phyloP scores from a whole-genome alignment of 2,113 vertebrate species.

The Anser cygnoides region DNA sequence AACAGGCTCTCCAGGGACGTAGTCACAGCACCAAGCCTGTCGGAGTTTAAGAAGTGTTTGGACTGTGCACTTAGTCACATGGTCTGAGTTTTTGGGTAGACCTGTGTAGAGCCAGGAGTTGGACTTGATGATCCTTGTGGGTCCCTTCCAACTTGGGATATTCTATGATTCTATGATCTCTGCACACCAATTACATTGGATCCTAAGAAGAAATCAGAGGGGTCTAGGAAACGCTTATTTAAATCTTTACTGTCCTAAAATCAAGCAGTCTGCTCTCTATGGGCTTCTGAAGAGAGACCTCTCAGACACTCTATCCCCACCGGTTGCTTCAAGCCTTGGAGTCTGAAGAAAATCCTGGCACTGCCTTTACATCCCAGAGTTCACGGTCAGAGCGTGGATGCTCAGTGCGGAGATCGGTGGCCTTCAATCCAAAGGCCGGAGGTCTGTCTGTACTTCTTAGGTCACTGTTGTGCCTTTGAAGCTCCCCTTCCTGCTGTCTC shows the following conservation, averaged over 20 bases:
- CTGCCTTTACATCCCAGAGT: background rate
- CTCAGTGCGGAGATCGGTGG: background rate
- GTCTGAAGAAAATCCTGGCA: background rate
- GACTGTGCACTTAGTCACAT: too few species aligned
- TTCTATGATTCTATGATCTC: background rate
- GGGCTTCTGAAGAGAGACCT: background rate
- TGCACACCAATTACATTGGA: background rate
- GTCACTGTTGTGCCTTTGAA: background rate
- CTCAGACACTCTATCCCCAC: background rate
- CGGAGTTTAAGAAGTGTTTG: too few species aligned
- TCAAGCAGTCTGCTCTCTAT: rapidly evolving
- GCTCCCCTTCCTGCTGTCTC: background rate
- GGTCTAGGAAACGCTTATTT: rapidly evolving
- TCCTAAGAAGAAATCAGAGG: background rate
- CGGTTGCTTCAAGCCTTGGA: background rate
- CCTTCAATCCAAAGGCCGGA: background rate
- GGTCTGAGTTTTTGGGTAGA: too few species aligned
- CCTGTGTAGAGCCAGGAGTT: too few species aligned
- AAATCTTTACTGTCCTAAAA: background rate
- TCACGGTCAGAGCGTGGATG: background rate
- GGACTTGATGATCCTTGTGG: too few species aligned
- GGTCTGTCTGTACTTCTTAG: rapidly evolving
- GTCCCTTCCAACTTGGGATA: too few species aligned
- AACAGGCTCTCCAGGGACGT: too few species aligned
- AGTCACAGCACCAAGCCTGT: too few species aligned